Evolutionary conservation across 2,797 vertebrate genomes (phyloP).

Genomic region (Schizothorax lantsangensis): DNA sequence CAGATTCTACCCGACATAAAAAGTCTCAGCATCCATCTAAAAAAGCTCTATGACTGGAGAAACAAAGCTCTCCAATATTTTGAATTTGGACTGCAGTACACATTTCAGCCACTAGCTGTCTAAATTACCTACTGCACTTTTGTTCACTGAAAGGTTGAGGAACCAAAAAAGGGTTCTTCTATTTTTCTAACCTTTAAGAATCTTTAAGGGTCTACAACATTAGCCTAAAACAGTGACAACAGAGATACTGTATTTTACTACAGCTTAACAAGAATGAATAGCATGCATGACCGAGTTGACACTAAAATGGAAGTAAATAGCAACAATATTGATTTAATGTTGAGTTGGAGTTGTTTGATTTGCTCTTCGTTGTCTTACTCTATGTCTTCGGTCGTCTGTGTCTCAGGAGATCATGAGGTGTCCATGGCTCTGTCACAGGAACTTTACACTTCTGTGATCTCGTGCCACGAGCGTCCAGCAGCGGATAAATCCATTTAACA

Average conservation of each 20-base stretch:
- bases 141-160: not conserved
- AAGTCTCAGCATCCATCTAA: not conserved
- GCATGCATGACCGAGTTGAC: not conserved
- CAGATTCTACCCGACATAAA: not conserved
- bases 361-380: not conserved
- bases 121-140: not conserved
- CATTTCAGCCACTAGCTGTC: not conserved
- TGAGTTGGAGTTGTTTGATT: not conserved
- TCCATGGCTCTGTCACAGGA: not conserved
- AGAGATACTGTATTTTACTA: not conserved
- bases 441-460: not conserved
- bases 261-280: not conserved
- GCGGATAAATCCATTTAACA: not conserved
- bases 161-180: not conserved
- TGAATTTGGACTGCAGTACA: not conserved
- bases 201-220: not conserved
- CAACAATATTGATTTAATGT: not conserved
- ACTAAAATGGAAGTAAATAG: not conserved
- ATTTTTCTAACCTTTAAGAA: not conserved
- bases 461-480: not conserved
- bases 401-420: not conserved
- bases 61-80: not conserved
- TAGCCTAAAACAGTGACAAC: not conserved
- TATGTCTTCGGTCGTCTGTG: not conserved
- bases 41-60: not conserved